These are phyloP conservation scores for Poeciliopsis presidionis DNA, from an alignment of 2,797 vertebrate species.

Conservation along the genomic window DNA sequence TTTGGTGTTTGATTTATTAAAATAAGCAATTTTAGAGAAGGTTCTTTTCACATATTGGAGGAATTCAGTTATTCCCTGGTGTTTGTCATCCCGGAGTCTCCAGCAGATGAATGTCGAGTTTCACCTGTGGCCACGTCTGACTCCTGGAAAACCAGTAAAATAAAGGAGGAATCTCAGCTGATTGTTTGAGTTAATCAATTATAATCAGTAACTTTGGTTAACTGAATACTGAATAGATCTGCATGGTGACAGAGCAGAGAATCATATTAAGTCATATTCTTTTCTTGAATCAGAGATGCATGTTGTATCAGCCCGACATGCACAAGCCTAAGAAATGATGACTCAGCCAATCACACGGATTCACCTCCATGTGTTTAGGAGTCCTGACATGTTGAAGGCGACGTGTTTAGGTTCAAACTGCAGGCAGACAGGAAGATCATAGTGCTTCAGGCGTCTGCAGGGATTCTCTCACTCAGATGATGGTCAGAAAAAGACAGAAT, in stretches of 20 bases:
- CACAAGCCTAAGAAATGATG: not conserved
- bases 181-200: not conserved
- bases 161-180: not conserved
- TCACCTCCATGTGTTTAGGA: not conserved
- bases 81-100: not conserved
- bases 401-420: not conserved
- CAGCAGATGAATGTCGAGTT: not conserved
- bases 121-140: too few species aligned
- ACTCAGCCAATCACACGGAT: not conserved
- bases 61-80: not conserved
- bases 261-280: not conserved
- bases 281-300: not conserved
- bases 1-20: not conserved
- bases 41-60: not conserved
- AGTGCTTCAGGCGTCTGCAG: not conserved
- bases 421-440: not conserved
- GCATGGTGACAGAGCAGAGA: not conserved
- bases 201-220: not conserved
- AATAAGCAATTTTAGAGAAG: not conserved
- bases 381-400: not conserved
- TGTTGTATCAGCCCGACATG: not conserved
- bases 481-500: not conserved
- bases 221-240: not conserved
- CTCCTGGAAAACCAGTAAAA: not conserved
- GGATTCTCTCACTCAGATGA: not conserved